These are phyloP conservation scores for Plebejus argus DNA, from an alignment of 2,888 invertebrate genomes.

Conservation along the genomic window DNA sequence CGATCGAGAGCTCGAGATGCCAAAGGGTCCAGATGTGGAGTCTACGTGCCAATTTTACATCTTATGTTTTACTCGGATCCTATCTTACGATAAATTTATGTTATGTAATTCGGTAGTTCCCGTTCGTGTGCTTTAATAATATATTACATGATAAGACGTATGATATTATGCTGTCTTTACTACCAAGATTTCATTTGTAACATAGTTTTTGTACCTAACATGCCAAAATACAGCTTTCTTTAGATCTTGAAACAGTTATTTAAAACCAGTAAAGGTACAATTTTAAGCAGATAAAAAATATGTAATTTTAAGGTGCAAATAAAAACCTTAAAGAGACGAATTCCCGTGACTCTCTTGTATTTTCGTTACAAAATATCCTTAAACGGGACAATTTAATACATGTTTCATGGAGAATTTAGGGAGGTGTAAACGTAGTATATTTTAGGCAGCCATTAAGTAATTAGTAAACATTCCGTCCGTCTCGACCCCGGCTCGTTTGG, in stretches of 20 bases:
- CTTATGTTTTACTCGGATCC: slow-evolving; percentile 27
- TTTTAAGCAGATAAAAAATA: neutral
- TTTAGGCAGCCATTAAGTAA: slow-evolving; percentile 23
- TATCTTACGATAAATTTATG: slow-evolving; percentile 4
- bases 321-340: neutral
- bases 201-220: neutral
- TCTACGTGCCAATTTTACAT: slow-evolving; percentile 31
- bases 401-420: slow-evolving; percentile 23
- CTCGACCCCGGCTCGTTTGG: slow-evolving; percentile 55
- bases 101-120: neutral
- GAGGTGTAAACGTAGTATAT: slow-evolving; percentile 23
- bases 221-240: no score
- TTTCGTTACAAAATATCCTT: neutral
- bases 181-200: neutral
- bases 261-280: neutral
- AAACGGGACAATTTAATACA: slow-evolving; percentile 14
- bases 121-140: neutral
- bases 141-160: neutral
- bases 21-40: slow-evolving; percentile 29
- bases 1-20: slow-evolving; percentile 31
- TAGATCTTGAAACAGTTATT: neutral
- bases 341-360: neutral
- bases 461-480: slow-evolving; percentile 36
- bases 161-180: neutral
- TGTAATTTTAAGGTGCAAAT: neutral